phyloP scores from a whole-genome alignment of 2,888 invertebrate species.

The Sturmia bella region DNA sequence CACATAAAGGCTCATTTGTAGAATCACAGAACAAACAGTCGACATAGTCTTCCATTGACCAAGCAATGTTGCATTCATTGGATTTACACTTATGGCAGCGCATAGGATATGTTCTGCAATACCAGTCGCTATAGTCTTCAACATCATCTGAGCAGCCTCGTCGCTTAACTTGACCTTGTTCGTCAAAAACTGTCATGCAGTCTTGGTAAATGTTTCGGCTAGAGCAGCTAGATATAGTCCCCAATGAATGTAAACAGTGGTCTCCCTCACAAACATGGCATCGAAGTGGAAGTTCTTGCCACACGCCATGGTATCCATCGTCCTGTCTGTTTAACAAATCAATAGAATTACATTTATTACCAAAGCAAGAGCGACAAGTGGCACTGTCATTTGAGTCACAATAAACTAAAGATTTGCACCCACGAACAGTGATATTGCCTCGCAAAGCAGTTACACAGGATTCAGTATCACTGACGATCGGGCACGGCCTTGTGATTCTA shows the following conservation, averaged over 20 bases:
- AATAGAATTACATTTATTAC: constrained; percentile 76
- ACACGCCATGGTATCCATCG: constrained; percentile 77
- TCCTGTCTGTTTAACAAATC: constrained; percentile 75
- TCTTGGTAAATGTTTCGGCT: constrained; percentile 74
- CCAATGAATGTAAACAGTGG: constrained; percentile 75
- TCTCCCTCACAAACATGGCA: constrained; percentile 77
- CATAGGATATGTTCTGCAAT: constrained; percentile 75
- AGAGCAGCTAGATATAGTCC: constrained; percentile 73
- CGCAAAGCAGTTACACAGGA: constrained; percentile 74
- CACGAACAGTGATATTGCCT: constrained; percentile 76
- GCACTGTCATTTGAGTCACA: constrained; percentile 74
- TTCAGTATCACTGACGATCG: constrained; percentile 73
- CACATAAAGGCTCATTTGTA: constrained; percentile 71
- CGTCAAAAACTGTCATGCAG: constrained; percentile 78
- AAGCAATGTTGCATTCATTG: constrained; percentile 79
- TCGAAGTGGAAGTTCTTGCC: constrained; percentile 77
- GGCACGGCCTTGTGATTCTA: constrained; percentile 71
- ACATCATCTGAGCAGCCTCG: constrained; percentile 78
- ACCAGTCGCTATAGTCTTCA: constrained; percentile 77
- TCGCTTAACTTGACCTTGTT: constrained; percentile 73
- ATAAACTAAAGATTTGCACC: constrained; percentile 75
- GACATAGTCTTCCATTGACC: constrained; percentile 72
- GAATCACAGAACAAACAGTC: constrained; percentile 77
- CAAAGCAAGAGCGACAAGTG: constrained; percentile 76
- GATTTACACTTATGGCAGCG: constrained; percentile 78